These are phyloP conservation scores for Galerucella pusilla DNA, from an alignment of 2,888 invertebrate species.

Conservation along the genomic window DNA sequence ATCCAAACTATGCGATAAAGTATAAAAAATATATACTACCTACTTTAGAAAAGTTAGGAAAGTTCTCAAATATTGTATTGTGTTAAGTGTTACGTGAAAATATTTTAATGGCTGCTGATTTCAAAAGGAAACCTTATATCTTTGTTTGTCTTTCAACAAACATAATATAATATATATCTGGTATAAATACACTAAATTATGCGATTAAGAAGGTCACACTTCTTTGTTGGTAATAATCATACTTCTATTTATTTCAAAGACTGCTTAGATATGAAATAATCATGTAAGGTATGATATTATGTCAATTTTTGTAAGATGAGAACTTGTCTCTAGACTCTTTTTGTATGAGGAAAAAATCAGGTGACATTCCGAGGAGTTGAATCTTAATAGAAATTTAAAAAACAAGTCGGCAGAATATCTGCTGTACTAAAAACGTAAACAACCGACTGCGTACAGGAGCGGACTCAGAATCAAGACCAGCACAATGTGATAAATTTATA, in stretches of 20 bases:
- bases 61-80: too few species aligned
- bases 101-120: too few species aligned
- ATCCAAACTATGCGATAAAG: too few species aligned
- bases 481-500: too few species aligned
- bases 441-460: neutral
- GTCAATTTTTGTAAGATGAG: slow-evolving; percentile 8
- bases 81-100: too few species aligned
- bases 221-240: neutral
- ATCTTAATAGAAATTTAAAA: slow-evolving; percentile 16
- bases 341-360: slow-evolving; percentile 12
- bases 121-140: neutral
- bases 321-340: slow-evolving; percentile 5
- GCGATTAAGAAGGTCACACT: slow-evolving; percentile 4
- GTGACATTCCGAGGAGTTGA: slow-evolving; percentile 16
- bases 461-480: too few species aligned
- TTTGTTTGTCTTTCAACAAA: neutral
- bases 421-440: neutral
- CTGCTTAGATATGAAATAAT: neutral
- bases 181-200: slow-evolving; percentile 2
- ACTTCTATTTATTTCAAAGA: neutral
- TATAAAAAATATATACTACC: too few species aligned
- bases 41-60: too few species aligned
- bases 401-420: slow-evolving; percentile 6
- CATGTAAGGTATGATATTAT: neutral
- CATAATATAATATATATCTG: neutral